A percentile compares a stretch with the other conserved stretches of the same genome.
phyloP scores from a whole-genome alignment of 2,113 vertebrate species.

The Rhea pennata region DNA sequence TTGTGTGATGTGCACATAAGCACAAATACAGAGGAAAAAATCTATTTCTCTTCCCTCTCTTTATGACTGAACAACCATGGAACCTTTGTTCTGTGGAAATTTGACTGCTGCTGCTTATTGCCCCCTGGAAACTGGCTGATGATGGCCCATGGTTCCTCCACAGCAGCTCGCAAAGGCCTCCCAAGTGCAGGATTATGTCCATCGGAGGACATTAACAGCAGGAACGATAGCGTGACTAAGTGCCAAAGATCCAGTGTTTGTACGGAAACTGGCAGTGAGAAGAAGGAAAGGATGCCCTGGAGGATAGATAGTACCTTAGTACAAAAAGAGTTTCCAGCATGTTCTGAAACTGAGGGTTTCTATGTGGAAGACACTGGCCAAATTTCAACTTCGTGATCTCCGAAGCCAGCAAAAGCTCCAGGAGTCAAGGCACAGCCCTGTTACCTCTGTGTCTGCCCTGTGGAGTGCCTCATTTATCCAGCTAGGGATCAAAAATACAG shows the following conservation, averaged over 20 bases:
- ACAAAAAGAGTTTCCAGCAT: conserved; percentile 11
- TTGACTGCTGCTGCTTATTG: conserved; percentile 63
- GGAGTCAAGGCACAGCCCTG: not conserved
- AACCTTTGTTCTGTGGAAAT: conserved; percentile 33
- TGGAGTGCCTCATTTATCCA: not conserved
- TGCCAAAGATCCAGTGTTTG: conserved; percentile 49
- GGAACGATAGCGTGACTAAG: conserved; percentile 49
- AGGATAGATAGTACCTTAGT: not conserved
- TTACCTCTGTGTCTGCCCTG: not conserved
- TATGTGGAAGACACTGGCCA: not conserved
- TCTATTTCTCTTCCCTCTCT: conserved; percentile 32
- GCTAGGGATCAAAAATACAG: not conserved
- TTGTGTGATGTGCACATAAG: not conserved
- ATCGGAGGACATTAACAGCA: conserved; percentile 34
- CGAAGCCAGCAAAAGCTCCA: not conserved
- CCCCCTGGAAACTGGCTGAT: not conserved
- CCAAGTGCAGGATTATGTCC: conserved; percentile 33
- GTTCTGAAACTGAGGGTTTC: conserved; percentile 9
- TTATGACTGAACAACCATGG: conserved; percentile 17
- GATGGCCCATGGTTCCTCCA: conserved; percentile 22
- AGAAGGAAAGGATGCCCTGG: conserved; percentile 36
- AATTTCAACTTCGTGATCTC: not conserved
- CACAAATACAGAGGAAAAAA: not conserved
- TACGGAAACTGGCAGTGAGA: conserved; percentile 41
- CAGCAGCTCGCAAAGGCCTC: conserved; percentile 12